Base-by-base conservation (phyloP, 2,888 invertebrate species). In the Itoplectis maculator region DNA sequence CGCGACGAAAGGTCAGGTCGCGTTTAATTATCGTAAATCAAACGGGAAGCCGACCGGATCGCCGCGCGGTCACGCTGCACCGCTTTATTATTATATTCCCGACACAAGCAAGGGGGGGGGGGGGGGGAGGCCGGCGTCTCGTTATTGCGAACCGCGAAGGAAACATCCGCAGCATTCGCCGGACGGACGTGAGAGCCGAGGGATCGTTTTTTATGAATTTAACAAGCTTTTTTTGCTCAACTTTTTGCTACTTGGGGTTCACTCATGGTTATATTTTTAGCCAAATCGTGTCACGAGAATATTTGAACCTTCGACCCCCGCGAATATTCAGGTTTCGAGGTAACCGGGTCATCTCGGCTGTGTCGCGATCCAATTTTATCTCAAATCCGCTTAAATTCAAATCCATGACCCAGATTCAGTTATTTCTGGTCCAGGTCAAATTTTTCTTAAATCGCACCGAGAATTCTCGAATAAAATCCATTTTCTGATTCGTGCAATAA, bases 21-120 rank as follows among this genome's bases (percentile, higher is more conserved):
- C 88, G 89, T 90, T 91, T 91, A 91, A 91, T 91, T 91, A 91
- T 91, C 91, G 89, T 91, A 91, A 91, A 91, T 91, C 91, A 91
- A 90, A 91, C 86, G 91, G 85, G 88, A 87, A 88, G 85, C 85
- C 82, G 86, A 70, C 84, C 82, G 86, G 61, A 61, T 49, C 68
- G 63, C 56, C 54, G 68, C 54, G 51, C 42, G 61, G 79, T 83
- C 79, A 80, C 79, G 82, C 68, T 79, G 37, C 47, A 42, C 76
- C 80, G 37, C 84, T 85, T 89, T 88, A 88, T 89, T 88, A 89
- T 90, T 88, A 88, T 87, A 89, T 88, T 85, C 86, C 75, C 66
- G 59, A 79, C 66, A 66, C 61, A 70, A 76, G 82, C 79, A 76
- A 82, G 70, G 79, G 72, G 69, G 2, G 29, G 23, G 70, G 79